A percentile compares a stretch with the other conserved stretches of the same genome.
Conservation (phyloP, 2,113 vertebrate species). For the rat (Rattus norvegicus) region GRCr8 NC_086033.1:41112001-41112500, state of each 20-base stretch:
- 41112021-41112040: background rate
- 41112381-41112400: constrained; percentile 44
- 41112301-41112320: background rate
- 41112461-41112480: background rate
- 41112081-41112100: background rate
- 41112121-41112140: too few species aligned
- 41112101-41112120: background rate
- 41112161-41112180: background rate
- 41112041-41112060: background rate
- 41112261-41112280: background rate
- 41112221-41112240: background rate
- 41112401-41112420: background rate
- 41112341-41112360: background rate
- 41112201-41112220: background rate
- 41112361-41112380: constrained; percentile 1
- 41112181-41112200: background rate
- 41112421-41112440: constrained; percentile 9
- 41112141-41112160: background rate
- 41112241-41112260: background rate
- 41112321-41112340: constrained; percentile 1
- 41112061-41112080: too few species aligned
- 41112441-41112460: background rate
- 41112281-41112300: constrained; percentile 1
- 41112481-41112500: constrained; percentile 31
- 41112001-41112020: background rate